These are phyloP conservation scores for Megalops atlanticus DNA, from an alignment of 2,113 vertebrate species.

Conservation along the genomic window DNA sequence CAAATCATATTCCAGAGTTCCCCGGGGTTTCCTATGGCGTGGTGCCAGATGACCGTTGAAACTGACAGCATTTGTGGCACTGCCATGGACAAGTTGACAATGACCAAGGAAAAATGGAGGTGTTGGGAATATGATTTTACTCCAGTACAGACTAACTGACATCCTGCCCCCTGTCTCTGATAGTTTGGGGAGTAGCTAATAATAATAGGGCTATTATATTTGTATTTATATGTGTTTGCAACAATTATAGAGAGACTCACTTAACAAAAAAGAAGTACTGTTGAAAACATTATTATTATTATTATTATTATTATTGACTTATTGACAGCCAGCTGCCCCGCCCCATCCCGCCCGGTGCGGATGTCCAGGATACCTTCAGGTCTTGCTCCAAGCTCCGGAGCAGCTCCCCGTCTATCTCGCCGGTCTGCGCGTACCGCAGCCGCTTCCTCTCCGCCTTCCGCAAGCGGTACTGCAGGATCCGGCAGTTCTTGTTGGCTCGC, in stretches of 20 bases:
- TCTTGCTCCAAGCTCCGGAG: constrained; percentile 96
- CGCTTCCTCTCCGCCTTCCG: constrained; percentile 95
- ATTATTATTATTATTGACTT: too few species aligned
- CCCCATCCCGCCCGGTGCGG: background rate
- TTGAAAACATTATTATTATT: too few species aligned
- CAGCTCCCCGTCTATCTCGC: constrained; percentile 91
- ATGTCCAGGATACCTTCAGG: constrained; percentile 79
- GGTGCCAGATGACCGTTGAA: background rate
- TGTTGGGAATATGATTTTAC: background rate
- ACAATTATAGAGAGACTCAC: too few species aligned
- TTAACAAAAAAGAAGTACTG: too few species aligned
- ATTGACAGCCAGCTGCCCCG: background rate
- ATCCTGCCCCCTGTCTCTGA: too few species aligned
- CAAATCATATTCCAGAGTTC: constrained; percentile 1
- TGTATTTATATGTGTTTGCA: too few species aligned
- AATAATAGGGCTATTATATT: too few species aligned
- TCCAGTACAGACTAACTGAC: too few species aligned
- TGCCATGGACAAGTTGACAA: too few species aligned
- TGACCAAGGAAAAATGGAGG: background rate
- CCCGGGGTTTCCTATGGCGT: background rate
- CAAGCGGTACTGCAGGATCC: constrained; percentile 96
- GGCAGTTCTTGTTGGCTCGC: constrained; percentile 96
- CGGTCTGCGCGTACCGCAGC: constrained; percentile 85
- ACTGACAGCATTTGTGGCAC: background rate
- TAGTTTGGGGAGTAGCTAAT: too few species aligned